Evolutionary conservation across 2,113 vertebrate genomes (phyloP).

Genomic region (Oostethus manadensis): DNA sequence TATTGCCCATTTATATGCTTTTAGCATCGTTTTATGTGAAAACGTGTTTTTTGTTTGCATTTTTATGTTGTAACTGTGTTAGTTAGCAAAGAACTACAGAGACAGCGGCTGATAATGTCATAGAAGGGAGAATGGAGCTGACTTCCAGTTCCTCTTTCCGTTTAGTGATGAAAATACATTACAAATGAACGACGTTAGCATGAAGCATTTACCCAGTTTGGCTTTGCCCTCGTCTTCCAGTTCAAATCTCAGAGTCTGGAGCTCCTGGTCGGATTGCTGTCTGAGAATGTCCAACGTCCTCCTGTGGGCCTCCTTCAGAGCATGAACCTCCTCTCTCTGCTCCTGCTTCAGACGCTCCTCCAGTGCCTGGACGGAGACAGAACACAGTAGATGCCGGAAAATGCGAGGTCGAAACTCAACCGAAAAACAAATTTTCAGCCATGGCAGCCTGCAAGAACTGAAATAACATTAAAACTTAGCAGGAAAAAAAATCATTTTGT

Average conservation of each 20-base stretch:
- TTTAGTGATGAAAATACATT: neutral
- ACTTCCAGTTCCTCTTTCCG: no score
- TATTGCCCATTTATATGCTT: no score
- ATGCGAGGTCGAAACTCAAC: neutral
- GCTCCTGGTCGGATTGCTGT: constrained; percentile 90
- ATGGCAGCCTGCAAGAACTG: neutral
- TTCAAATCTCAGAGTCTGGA: constrained; percentile 91
- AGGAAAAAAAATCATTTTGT: neutral
- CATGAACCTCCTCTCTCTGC: constrained; percentile 87
- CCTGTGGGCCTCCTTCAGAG: constrained; percentile 87
- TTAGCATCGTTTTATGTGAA: no score
- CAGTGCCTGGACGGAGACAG: constrained; percentile 72
- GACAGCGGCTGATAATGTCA: no score
- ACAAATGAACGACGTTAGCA: no score
- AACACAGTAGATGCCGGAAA: neutral
- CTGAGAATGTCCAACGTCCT: constrained; percentile 89
- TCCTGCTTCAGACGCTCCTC: constrained; percentile 90
- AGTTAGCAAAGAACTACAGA: no score
- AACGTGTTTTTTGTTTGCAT: no score
- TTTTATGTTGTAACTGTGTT: no score
- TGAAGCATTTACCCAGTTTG: constrained; percentile 80
- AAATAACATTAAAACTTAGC: neutral
- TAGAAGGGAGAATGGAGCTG: no score
- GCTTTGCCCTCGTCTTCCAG: constrained; percentile 95
- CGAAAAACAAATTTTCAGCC: neutral